Conservation (phyloP, 2,797 vertebrate genomes). For the Diglossa cyanea region DNA sequence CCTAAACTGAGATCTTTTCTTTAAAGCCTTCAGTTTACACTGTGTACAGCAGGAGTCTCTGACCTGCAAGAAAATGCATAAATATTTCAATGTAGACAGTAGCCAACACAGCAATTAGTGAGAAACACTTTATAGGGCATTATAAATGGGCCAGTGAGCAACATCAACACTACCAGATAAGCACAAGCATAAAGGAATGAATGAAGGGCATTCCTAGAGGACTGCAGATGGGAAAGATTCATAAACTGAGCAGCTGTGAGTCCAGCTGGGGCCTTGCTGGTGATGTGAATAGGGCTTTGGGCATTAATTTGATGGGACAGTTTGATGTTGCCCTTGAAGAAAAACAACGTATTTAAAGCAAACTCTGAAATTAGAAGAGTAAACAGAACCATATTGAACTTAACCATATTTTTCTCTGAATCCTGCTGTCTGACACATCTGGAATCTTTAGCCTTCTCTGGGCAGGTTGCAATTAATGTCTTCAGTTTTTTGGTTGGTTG, state of each 20-base stretch:
- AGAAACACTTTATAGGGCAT: conserved; percentile 4
- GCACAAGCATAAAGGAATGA: neutral
- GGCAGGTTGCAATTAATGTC: neutral
- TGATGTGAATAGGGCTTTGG: neutral
- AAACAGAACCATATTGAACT: neutral
- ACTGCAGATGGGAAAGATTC: conserved; percentile 41
- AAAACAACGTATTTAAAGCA: neutral
- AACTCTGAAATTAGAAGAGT: neutral
- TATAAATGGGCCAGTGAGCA: conserved; percentile 20
- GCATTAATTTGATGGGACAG: conserved; percentile 20
- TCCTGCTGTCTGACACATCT: neutral
- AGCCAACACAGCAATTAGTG: neutral
- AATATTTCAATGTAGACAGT: neutral
- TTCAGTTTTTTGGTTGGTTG: neutral
- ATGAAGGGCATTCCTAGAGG: conserved; percentile 37
- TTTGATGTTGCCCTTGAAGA: neutral
- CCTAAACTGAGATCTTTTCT: neutral
- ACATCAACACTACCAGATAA: neutral
- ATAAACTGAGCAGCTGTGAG: conserved; percentile 18
- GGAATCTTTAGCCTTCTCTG: neutral
- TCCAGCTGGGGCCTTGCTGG: neutral
- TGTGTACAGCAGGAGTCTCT: neutral
- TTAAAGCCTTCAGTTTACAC: conserved; percentile 33
- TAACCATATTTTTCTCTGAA: neutral
- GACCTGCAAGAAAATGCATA: conserved; percentile 29